Base-by-base conservation (phyloP, 37 sponge, comb jelly and placozoan species). In the Bolinopsis microptera region DNA sequence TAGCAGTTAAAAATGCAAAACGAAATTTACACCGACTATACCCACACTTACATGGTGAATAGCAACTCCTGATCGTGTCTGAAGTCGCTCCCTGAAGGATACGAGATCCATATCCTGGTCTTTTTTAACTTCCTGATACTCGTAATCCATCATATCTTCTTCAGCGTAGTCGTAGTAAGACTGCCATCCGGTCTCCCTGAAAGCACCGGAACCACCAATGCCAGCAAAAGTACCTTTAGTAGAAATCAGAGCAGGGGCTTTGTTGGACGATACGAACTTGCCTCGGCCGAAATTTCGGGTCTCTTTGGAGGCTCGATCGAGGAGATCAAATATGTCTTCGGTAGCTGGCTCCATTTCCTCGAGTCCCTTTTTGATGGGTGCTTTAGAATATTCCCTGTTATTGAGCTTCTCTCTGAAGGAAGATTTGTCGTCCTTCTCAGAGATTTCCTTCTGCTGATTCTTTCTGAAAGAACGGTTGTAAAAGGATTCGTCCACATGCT, bases 151-250 rank as follows among this genome's bases (percentile, higher is more conserved):
- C 36, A 86, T 28, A 8, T 86, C 90, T 18, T 86, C 90, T 30
- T 86, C 90, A 2, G 37, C 90, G 30, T 86, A 86, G 30, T 86
- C 90, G 31, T 41, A 86, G 90, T 86, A 86, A 21, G 61, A 41
- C 41, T 18, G 26, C 90, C 90, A 86, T 0, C 61, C 90, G 28
- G 26, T 9, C 61, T 86, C 90, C 22, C 90, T 39, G 90, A 86
- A 86, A 8, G 61, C 18, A 0, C 90, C 90, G 2, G 61, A 41
- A 38, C 61, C 90, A 21, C 90, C 90, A n/a, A 41, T 86, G 3
- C 90, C 90, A 39, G 90, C 90, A 39, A 86, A 86, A 2, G 25
- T 39, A 25, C 90, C 90, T 25, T 86, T 86, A 48, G 90, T 86
- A 48, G 61, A 41, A 24, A 86, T 86, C 61, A 86, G 90, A 16